Base-by-base conservation (phyloP, 2,888 invertebrate genomes). In the Lacanobia wlatinum region DNA sequence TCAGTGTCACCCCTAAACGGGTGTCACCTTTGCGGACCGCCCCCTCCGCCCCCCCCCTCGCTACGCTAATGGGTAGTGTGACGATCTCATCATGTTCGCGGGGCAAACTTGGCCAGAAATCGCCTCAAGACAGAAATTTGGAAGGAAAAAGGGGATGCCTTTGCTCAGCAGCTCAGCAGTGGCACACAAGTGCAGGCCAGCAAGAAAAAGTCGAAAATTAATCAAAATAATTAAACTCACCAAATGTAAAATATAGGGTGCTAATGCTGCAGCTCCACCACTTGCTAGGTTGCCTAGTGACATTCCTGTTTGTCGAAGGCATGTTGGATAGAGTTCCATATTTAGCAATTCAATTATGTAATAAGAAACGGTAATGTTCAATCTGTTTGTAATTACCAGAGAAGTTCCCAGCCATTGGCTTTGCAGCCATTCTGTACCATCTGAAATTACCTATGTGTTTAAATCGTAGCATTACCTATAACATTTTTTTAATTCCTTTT, bases 291-390 rank as follows among this genome's bases (percentile, higher is more conserved):
- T 96, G 46, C 97, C 97, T 71, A 97, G 87, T 0, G 97, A 96
- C 82, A 97, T 96, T 65, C 97, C 97, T 10, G 97, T 97, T 87
- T 97, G 97, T 34, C 97, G 93, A 48, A 97, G 92, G 83, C 97
- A 97, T 0, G 97, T 97, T 18, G 97, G 97, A 89, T 97, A 97
- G 28, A 97, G 94, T 91, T 97, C 97, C 89, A 97, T 96, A 70
- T 97, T 96, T 78, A 97, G 96, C 67, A 97, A 91, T 86, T 96
- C 97, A 40, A 96, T 96, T 23, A 96, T 94, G 84, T 97, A 97
- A 88, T 97, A 97, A 9, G 96, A 94, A 38, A 97, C 87, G 6
- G 97, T 96, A 69, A 96, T 94, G 38, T 94, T 92, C 80, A 97
- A 94, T 88, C 97, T 96, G 72, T 96, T 94, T 43, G 95, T 89